A percentile compares a stretch with the other conserved stretches of the same genome.
phyloP scores from a whole-genome alignment of 2,113 vertebrate genomes.

The Aramus guarauna region DNA sequence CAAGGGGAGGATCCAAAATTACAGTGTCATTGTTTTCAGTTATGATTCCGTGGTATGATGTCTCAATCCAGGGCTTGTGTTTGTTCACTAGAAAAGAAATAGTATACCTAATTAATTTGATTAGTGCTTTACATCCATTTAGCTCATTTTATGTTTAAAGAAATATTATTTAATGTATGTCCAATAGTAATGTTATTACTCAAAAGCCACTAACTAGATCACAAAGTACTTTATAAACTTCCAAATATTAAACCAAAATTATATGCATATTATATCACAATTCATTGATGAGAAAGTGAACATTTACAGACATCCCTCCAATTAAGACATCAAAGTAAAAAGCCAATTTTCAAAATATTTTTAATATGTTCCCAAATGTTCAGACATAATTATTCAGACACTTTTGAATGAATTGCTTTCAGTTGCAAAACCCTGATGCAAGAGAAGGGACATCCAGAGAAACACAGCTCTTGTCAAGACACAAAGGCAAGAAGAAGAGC shows the following conservation, averaged over 20 bases:
- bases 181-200: not conserved
- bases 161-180: not conserved
- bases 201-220: not conserved
- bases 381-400: not conserved
- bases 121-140: not conserved
- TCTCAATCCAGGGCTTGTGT: conserved; percentile 98
- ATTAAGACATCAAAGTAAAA: not conserved
- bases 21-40: conserved; percentile 94
- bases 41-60: conserved; percentile 93
- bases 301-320: not conserved
- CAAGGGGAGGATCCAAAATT: conserved; percentile 92
- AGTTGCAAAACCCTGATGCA: not conserved
- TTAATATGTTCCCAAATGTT: not conserved
- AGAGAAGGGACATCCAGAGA: not conserved
- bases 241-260: not conserved
- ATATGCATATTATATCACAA: not conserved
- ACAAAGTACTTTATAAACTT: not conserved
- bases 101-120: not conserved
- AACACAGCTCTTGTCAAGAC: not conserved
- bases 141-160: not conserved
- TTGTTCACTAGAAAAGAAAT: conserved; percentile 86
- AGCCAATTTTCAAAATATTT: not conserved
- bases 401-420: not conserved
- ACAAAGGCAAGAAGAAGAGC: not conserved
- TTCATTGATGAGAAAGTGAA: not conserved